phyloP scores from a whole-genome alignment of 2,888 invertebrate species.

The Platycnemis pennipes region DNA sequence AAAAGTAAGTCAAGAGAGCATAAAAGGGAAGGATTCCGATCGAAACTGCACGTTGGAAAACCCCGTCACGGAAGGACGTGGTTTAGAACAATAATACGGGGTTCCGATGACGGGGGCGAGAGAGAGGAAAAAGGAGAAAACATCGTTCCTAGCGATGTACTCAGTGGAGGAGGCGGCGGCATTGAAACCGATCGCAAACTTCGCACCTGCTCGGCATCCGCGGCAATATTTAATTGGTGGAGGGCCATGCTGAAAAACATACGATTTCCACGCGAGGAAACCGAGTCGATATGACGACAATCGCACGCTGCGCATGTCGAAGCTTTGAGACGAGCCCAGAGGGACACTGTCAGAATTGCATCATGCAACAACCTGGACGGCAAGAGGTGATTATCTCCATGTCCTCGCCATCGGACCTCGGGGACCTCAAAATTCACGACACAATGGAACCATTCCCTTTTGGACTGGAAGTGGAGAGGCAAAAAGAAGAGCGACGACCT shows the following conservation, averaged over 20 bases:
- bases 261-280: background rate
- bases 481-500: background rate
- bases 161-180: background rate
- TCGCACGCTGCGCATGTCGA: background rate
- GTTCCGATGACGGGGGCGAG: background rate
- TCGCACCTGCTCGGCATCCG: background rate
- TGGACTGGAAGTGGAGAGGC: background rate
- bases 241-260: too few relatives aligned
- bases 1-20: constrained; percentile 40
- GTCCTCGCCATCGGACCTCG: background rate
- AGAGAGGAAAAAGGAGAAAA: background rate
- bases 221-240: too few relatives aligned
- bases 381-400: background rate
- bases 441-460: background rate
- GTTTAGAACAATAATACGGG: background rate
- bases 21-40: background rate
- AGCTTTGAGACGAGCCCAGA: too few relatives aligned
- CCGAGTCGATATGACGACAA: background rate
- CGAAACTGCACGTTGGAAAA: constrained; percentile 6
- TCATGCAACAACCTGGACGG: background rate
- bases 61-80: background rate
- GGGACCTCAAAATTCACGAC: background rate
- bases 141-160: background rate
- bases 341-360: too few relatives aligned
- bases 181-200: background rate